Evolutionary conservation across 2,888 invertebrate species (phyloP).

Genomic region (Eristalinus sepulchralis): DNA sequence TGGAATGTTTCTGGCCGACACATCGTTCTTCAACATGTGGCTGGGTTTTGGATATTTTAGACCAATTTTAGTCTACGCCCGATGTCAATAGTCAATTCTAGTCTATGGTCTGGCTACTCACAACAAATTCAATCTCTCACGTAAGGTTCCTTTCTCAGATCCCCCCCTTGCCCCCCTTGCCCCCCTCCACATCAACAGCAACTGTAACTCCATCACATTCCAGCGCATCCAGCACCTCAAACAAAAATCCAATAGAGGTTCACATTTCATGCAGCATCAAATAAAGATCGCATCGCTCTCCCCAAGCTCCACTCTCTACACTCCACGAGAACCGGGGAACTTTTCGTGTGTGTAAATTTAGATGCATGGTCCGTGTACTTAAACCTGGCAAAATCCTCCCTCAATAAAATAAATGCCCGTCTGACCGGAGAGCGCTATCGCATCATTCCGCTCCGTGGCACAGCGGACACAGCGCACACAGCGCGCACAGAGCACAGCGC

Average conservation of each 20-base stretch:
- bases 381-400: conserved; percentile 77
- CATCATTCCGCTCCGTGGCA: background rate
- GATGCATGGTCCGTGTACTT: conserved; percentile 69
- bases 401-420: conserved; percentile 78
- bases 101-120: too few species aligned
- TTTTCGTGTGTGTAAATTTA: conserved; percentile 69
- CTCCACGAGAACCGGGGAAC: conserved; percentile 4
- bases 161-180: background rate
- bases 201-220: conserved; percentile 20
- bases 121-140: background rate
- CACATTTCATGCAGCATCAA: conserved; percentile 55
- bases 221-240: conserved; percentile 15
- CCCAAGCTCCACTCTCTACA: conserved; percentile 37
- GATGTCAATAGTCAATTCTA: too few species aligned
- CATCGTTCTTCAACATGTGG: too few species aligned
- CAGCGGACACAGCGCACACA: background rate
- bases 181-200: conserved; percentile 11
- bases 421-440: conserved; percentile 22
- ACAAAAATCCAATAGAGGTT: conserved; percentile 37
- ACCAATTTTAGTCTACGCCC: too few species aligned
- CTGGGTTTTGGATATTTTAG: too few species aligned
- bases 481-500: background rate
- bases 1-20: too few species aligned
- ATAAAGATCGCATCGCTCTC: conserved; percentile 66
- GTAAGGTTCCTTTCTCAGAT: background rate